A percentile compares a stretch with the other conserved stretches of the same genome.
phyloP scores from a whole-genome alignment of 2,113 vertebrate genomes.

The Fukomys damarensis region DNA sequence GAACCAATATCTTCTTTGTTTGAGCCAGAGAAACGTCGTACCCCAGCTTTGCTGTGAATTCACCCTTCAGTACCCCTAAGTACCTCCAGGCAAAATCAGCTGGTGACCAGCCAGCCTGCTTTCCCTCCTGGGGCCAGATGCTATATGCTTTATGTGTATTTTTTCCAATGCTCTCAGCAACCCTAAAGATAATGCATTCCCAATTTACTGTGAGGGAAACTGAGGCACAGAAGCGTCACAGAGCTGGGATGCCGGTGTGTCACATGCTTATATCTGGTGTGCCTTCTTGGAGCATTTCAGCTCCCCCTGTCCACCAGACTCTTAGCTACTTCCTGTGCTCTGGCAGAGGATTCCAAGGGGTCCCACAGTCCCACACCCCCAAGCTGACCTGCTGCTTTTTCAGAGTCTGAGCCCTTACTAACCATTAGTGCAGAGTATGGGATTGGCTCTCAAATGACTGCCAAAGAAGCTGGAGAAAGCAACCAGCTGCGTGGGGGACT shows the following conservation, averaged over 20 bases:
- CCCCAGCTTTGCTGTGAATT: neutral
- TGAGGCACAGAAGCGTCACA: neutral
- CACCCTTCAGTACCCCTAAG: neutral
- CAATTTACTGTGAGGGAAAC: neutral
- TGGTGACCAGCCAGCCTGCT: neutral
- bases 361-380: too few relatives aligned
- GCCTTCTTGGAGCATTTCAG: neutral
- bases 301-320: neutral
- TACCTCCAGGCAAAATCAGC: neutral
- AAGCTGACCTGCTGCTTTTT: neutral
- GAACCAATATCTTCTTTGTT: neutral
- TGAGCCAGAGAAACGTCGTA: neutral
- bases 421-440: neutral
- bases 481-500: rapidly evolving
- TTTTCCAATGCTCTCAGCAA: neutral
- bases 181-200: neutral
- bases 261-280: rapidly evolving
- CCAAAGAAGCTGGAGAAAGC: neutral
- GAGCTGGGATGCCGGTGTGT: neutral
- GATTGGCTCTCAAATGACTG: neutral
- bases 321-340: neutral
- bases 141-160: neutral
- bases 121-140: neutral
- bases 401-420: too few relatives aligned
- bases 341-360: neutral